These are phyloP conservation scores for Oligia latruncula DNA, from an alignment of 2,888 invertebrate species.

Conservation along the genomic window DNA sequence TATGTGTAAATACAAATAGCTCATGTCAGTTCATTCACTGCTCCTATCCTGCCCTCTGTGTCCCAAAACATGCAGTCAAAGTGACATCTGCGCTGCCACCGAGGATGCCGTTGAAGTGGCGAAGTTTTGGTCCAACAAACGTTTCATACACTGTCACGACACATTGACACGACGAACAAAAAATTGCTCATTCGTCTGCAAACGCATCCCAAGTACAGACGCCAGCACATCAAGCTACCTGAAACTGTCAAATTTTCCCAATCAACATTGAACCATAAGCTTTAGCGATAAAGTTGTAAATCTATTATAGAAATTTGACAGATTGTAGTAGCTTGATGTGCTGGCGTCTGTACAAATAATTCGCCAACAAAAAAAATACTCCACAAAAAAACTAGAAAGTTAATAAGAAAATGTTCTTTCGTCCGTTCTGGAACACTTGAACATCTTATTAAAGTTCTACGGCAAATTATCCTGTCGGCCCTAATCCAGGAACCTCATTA, in stretches of 20 bases:
- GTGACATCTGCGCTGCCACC: background rate
- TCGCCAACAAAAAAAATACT: constrained; percentile 28
- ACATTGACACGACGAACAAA: background rate
- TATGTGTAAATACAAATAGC: background rate
- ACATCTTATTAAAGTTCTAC: constrained; percentile 72
- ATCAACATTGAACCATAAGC: too few relatives aligned
- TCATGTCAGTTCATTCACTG: background rate
- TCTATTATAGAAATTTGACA: too few relatives aligned
- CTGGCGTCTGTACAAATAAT: background rate
- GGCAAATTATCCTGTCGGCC: constrained; percentile 67
- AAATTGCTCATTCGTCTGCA: background rate
- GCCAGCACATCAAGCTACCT: too few relatives aligned
- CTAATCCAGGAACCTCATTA: constrained; percentile 68
- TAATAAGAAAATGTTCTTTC: constrained; percentile 60
- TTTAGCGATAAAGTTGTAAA: too few relatives aligned
- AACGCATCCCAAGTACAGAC: background rate
- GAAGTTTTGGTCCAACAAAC: background rate
- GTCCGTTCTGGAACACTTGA: constrained; percentile 58
- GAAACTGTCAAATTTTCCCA: too few relatives aligned
- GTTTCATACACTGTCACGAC: background rate
- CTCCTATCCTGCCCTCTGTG: background rate
- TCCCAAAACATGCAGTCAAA: background rate
- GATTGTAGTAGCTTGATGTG: too few relatives aligned
- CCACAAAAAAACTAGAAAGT: constrained; percentile 46
- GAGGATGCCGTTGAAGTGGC: background rate